Percentiles rank a stretch among this genome's conserved stretches.
Conservation (phyloP, 2,888 invertebrate genomes). For the Platycheirus albimanus region DNA sequence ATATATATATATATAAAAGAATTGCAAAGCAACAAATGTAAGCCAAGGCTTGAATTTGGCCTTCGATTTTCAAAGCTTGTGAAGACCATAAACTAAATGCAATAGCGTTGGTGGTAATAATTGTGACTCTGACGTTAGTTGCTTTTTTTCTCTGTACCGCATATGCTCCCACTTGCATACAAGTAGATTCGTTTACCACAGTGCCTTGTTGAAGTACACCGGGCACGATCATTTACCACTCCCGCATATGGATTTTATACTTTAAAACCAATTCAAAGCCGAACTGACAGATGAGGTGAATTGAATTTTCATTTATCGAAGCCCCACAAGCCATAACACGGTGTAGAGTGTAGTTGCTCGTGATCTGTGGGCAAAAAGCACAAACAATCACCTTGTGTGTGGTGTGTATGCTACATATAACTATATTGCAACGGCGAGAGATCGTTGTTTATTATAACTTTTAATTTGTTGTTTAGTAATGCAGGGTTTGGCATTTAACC, state of each 20-base stretch:
- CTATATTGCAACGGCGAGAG: neutral
- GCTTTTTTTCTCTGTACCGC: neutral
- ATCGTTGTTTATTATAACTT: constrained; percentile 21
- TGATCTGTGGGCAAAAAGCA: neutral
- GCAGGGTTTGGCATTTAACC: constrained; percentile 48
- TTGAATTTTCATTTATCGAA: constrained; percentile 38
- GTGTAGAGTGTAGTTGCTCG: neutral
- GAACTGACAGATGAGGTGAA: constrained; percentile 50
- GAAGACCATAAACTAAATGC: constrained; percentile 66
- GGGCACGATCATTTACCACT: constrained; percentile 48
- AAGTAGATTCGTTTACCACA: constrained; percentile 18
- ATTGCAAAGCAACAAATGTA: constrained; percentile 66
- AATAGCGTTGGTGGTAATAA: constrained; percentile 65
- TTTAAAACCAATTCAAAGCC: constrained; percentile 30
- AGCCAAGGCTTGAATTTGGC: constrained; percentile 70
- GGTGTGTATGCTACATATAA: neutral
- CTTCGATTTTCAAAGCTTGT: constrained; percentile 60
- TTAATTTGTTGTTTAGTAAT: constrained; percentile 18
- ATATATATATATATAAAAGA: constrained; percentile 5
- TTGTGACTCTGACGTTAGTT: constrained; percentile 47
- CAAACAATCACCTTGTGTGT: neutral
- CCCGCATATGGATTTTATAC: constrained; percentile 48
- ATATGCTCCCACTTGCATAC: constrained; percentile 45
- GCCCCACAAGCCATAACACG: neutral
- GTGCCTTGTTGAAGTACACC: neutral